Conservation (phyloP, 2,113 vertebrate genomes). For the Chascanopsetta lugubris region DNA sequence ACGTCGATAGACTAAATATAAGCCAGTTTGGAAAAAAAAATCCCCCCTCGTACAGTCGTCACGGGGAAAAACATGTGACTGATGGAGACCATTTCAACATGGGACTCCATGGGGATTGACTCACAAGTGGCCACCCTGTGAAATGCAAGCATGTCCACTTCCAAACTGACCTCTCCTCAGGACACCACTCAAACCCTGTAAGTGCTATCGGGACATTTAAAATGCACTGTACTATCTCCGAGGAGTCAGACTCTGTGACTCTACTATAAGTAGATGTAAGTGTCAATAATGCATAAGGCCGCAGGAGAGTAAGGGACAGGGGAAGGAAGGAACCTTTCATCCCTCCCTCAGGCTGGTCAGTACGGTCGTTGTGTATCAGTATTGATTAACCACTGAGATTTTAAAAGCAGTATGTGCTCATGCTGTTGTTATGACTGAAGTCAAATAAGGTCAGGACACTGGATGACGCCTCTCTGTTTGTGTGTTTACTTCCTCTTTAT, state of each 20-base stretch:
- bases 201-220: not conserved
- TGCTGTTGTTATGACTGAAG: not conserved
- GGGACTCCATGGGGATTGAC: too few relatives aligned
- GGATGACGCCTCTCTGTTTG: not conserved
- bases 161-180: not conserved
- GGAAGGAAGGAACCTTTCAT: not conserved
- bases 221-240: conserved; percentile 10
- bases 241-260: conserved; percentile 26
- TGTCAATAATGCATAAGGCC: conserved; percentile 44
- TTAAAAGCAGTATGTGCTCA: not conserved
- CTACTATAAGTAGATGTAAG: conserved; percentile 4
- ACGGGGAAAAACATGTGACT: too few relatives aligned
- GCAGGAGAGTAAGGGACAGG: not conserved
- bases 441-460: not conserved
- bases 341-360: not conserved
- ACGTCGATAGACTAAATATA: too few relatives aligned
- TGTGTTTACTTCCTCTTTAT: not conserved
- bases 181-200: not conserved
- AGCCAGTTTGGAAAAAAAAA: too few relatives aligned
- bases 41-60: too few relatives aligned
- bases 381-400: not conserved
- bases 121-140: too few relatives aligned
- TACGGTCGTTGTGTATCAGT: not conserved
- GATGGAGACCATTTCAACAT: too few relatives aligned
- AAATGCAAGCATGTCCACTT: too few relatives aligned